Evolutionary conservation across 2,888 invertebrate species (phyloP), one percentile per base, ranked within the genome.

Genomic region (Eulithis prunata): DNA sequence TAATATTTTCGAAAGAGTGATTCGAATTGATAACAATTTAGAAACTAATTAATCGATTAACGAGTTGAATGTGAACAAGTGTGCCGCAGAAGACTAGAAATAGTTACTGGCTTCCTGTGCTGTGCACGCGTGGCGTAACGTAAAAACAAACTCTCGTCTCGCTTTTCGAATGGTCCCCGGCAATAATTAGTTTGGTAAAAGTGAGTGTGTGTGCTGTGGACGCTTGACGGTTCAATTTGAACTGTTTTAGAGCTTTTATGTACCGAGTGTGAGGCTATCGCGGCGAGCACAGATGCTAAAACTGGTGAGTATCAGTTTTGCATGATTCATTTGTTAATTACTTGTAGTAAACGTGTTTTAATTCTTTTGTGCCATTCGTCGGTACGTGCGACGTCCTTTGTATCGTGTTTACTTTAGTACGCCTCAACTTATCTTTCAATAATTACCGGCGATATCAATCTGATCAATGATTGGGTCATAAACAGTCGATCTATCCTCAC

Each of bases 141-240:
- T 80, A 83, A 86, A 85, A 88, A 88, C 86, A 87, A 89, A 89
- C 86, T 88, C 83, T 84, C 85, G 84, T 85, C 83, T 87, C 82
- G 80, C 83, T 83, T 86, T 87, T 80, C 82, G 86, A 89, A 87
- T 88, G 87, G 83, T 88, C 88, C 83, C 80, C 82, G 76, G 79
- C 84, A 83, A 83, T 88, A 86, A 90, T 89, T 90, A 89, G 90
- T 89, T 89, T 84, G 86, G 88, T 90, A 90, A 89, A 91, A 91
- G 91, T 91, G 91, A 87, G 90, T 91, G 91, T 89, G 87, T 89
- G 89, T 88, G 83, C 82, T 86, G 87, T 89, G 87, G 83, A 86
- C 87, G 84, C 77, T 88, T 87, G 85, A 86, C 86, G 84, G 85
- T 88, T 89, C 82, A 86, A 87, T 88, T 89, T 85, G 82, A 86